phyloP scores from a whole-genome alignment of 1,140 invertebrate genomes.

The Drosophila orena region DNA sequence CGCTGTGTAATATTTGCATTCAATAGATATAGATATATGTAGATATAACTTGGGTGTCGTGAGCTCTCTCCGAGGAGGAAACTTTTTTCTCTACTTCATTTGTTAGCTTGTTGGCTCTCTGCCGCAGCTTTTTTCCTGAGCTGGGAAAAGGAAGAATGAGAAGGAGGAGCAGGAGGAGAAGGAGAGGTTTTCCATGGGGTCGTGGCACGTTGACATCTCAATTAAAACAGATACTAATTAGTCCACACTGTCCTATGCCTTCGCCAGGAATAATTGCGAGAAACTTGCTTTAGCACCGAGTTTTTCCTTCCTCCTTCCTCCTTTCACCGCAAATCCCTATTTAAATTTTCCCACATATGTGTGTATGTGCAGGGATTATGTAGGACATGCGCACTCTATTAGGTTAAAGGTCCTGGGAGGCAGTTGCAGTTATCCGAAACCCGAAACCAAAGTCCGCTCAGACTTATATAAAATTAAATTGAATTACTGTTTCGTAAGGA shows the following conservation, averaged over 20 bases:
- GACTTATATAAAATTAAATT: constrained; percentile 59
- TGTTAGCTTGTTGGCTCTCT: constrained; percentile 46
- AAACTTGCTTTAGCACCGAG: constrained; percentile 13
- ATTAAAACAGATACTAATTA: constrained; percentile 14
- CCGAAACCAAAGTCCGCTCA: constrained; percentile 11
- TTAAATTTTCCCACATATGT: constrained; percentile 13
- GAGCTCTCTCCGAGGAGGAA: constrained; percentile 17
- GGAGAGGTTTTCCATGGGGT: neutral
- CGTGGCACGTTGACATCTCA: constrained; percentile 10
- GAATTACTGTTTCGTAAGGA: constrained; percentile 18
- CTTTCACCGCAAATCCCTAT: constrained; percentile 1
- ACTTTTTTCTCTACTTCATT: constrained; percentile 47
- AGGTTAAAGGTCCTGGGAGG: constrained; percentile 49
- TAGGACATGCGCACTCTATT: constrained; percentile 76
- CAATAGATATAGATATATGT: constrained; percentile 34
- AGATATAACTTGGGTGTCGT: constrained; percentile 25
- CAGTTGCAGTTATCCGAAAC: constrained; percentile 50
- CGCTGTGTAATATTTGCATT: constrained; percentile 41
- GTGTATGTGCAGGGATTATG: constrained; percentile 49
- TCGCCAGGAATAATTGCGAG: neutral
- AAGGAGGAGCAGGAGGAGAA: neutral
- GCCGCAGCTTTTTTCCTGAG: constrained; percentile 30
- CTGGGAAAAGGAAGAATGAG: neutral
- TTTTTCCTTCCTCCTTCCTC: constrained; percentile 24
- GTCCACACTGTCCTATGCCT: constrained; percentile 4